Evolutionary conservation across 1,140 invertebrate genomes (phyloP), one percentile per base, ranked within the genome.

Genomic region (Pogonognathellus flavescens): DNA sequence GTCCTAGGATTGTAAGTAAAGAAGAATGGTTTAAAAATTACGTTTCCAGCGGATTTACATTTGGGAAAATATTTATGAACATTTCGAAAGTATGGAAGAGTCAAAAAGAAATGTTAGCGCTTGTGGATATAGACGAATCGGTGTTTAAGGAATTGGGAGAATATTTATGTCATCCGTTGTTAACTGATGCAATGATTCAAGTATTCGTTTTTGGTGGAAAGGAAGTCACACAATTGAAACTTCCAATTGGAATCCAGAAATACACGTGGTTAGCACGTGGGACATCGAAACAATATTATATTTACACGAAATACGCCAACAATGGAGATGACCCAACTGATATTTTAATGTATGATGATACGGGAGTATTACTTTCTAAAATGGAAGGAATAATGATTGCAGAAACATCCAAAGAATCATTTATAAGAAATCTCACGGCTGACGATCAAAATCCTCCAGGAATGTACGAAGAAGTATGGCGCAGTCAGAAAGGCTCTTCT

Each of bases 111-210:
- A 60, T 60, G 9, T 60, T 60, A 18, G 57, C 57, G 0, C 57
- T 18, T 3, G 57, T 60, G 2, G 57, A 60, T 4, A 1, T 60
- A 1, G 10, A 7, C 83, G 62, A 84, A 57, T 3, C 31, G 50
- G 4, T 22, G 18, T 50, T 41, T 13, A 18, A n/a, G n/a, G 66
- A 8, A 20, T 6, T 16, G 20, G n/a, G 7, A 0, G 57, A 60
- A 6, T 87, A 83, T 76, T 60, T 85, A 9, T 20, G 60, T 13
- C 86, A 87, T 62, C 86, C 86, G 5, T 18, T 87, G 1, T 52
- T 85, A 18, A 31, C 85, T 5, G 86, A 87, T 53, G 84, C 80
- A 0, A 85, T 85, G 52, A 84, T 87, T 14, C 86, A 87, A 25
- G 25, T 80, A 1, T 70, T 57, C 20, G 80, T 50, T 1, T 41